Conservation (phyloP, 2,113 vertebrate species). For the Archocentrus centrarchus region DNA sequence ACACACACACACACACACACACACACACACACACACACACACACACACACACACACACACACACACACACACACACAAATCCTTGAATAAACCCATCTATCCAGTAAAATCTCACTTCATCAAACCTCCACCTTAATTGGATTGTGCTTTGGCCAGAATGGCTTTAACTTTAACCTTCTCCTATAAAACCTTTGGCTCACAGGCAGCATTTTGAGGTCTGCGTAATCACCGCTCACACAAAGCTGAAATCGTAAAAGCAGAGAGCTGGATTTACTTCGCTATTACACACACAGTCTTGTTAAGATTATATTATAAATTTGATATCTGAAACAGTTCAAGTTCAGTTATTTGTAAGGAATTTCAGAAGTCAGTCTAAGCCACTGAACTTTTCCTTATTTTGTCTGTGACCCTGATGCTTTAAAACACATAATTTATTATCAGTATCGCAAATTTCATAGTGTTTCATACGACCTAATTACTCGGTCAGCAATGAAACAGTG, state of each 20-base stretch:
- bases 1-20: not conserved
- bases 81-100: slow-evolving; percentile 29
- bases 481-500: not conserved
- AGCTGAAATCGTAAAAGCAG: not conserved
- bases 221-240: slow-evolving; percentile 31
- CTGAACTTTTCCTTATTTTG: not conserved
- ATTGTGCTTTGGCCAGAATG: not conserved
- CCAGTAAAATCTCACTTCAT: slow-evolving; percentile 54
- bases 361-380: not conserved
- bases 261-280: slow-evolving; percentile 10
- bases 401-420: not conserved
- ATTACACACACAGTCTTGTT: not conserved
- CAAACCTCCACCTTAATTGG: slow-evolving; percentile 57
- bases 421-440: not conserved
- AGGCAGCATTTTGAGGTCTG: slow-evolving; percentile 40
- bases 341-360: not conserved
- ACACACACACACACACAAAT: slow-evolving; percentile 8
- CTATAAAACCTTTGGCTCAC: slow-evolving; percentile 32
- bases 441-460: not conserved
- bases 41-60: not conserved
- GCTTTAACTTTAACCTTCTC: slow-evolving; percentile 18
- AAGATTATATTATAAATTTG: not conserved
- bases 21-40: not conserved
- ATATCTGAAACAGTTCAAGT: too few species aligned
- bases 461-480: not conserved